phyloP scores from a whole-genome alignment of 2,888 invertebrate species.

The Caenorhabditis macrosperma region DNA sequence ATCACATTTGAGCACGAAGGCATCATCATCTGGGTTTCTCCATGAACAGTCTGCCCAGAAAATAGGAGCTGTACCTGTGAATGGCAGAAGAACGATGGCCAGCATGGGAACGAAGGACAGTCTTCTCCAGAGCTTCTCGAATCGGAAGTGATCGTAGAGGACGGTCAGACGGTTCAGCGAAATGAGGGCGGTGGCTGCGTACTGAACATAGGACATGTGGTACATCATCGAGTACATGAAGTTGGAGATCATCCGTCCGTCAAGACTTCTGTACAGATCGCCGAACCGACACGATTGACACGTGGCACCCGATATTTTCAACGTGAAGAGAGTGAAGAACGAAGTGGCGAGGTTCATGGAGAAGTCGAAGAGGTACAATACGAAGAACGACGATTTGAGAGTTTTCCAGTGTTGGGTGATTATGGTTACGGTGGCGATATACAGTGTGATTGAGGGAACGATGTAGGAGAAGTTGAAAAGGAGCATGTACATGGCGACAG shows the following conservation, averaged over 20 bases:
- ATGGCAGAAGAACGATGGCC: not conserved
- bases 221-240: constrained; percentile 40
- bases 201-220: constrained; percentile 44
- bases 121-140: constrained; percentile 15
- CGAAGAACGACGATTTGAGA: constrained; percentile 31
- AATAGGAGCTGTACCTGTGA: not conserved
- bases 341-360: constrained; percentile 17
- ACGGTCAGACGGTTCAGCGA: constrained; percentile 26
- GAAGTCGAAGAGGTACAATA: constrained; percentile 29
- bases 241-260: constrained; percentile 1
- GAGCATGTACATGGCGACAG: constrained; percentile 16
- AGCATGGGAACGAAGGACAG: constrained; percentile 20
- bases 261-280: not conserved
- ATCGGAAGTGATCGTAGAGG: constrained; percentile 1
- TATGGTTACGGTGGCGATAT: constrained; percentile 20
- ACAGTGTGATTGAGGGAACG: constrained; percentile 19
- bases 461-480: not conserved
- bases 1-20: constrained; percentile 10
- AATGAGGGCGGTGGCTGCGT: constrained; percentile 25
- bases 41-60: constrained; percentile 8
- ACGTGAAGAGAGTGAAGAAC: constrained; percentile 19
- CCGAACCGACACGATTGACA: constrained; percentile 9
- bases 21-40: constrained; percentile 2
- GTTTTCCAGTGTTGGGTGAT: constrained; percentile 20
- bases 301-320: constrained; percentile 23